These are phyloP conservation scores for Paratrypauchen microcephalus DNA, from an alignment of 2,797 vertebrate species.

Conservation along the genomic window DNA sequence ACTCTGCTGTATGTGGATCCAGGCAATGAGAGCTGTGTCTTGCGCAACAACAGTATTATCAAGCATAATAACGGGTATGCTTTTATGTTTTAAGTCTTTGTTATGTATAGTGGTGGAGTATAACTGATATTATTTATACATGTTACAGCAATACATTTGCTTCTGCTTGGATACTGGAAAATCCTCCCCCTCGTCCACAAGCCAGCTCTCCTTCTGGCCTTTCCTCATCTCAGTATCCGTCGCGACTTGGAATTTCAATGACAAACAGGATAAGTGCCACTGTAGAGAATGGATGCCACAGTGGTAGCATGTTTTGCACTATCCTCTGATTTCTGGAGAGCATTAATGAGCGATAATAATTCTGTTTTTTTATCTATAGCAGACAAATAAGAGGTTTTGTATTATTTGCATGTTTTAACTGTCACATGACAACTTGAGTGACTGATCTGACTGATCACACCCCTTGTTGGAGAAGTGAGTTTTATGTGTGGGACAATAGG, in stretches of 20 bases:
- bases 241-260: slow-evolving; percentile 80
- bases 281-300: slow-evolving; percentile 86
- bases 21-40: slow-evolving; percentile 77
- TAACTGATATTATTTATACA: not conserved
- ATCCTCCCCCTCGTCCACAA: slow-evolving; percentile 86
- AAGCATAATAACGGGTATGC: slow-evolving; percentile 77
- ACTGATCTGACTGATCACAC: not conserved
- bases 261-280: slow-evolving; percentile 86
- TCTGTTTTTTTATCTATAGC: not conserved
- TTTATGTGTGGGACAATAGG: too few relatives aligned
- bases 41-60: slow-evolving; percentile 85
- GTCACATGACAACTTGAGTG: not conserved
- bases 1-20: slow-evolving; percentile 78
- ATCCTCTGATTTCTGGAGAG: slow-evolving; percentile 75
- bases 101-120: not conserved
- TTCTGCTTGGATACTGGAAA: slow-evolving; percentile 81
- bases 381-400: not conserved
- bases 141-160: slow-evolving; percentile 58
- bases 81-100: not conserved
- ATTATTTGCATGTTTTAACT: not conserved
- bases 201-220: slow-evolving; percentile 71
- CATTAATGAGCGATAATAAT: not conserved
- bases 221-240: slow-evolving; percentile 70
- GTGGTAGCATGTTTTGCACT: slow-evolving; percentile 85
- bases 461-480: too few relatives aligned